Conservation (phyloP, 2,797 vertebrate genomes). For the Sebastes taczanowskii region DNA sequence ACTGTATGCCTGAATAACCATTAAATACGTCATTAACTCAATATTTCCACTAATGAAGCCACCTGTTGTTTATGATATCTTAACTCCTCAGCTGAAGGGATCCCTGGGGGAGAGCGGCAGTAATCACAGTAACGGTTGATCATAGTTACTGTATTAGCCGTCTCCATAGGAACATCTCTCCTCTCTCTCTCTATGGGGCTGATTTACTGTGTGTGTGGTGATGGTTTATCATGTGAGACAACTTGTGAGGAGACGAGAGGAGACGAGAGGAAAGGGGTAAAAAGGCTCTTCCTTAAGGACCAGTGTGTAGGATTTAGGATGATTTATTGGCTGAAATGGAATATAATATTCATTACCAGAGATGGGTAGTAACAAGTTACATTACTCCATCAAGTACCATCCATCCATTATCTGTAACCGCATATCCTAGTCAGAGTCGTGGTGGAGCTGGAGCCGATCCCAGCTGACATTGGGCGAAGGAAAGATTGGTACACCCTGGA, state of each 20-base stretch:
- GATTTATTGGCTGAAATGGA: too few species aligned
- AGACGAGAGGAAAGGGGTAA: not conserved
- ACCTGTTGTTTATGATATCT: not conserved
- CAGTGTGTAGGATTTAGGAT: too few species aligned
- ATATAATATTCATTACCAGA: too few species aligned
- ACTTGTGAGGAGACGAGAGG: not conserved
- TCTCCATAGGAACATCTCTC: conserved; percentile 72
- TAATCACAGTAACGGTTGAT: conserved; percentile 61
- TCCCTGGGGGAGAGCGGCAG: conserved; percentile 36
- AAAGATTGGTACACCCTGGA: too few species aligned
- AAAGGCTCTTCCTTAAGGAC: too few species aligned
- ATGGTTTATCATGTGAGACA: conserved; percentile 33
- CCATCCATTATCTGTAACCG: too few species aligned
- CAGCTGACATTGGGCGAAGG: too few species aligned
- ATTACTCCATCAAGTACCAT: too few species aligned
- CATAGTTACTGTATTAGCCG: conserved; percentile 52
- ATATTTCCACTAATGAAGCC: not conserved
- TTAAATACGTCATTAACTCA: not conserved
- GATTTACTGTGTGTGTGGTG: conserved; percentile 10
- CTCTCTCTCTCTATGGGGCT: conserved; percentile 30
- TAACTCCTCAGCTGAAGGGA: conserved; percentile 26
- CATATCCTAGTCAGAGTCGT: too few species aligned
- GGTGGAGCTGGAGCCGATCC: too few species aligned
- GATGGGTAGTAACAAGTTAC: too few species aligned
- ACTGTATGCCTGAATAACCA: not conserved